Base-by-base conservation (phyloP, 2,888 invertebrate species). In the Shargacucullia verbasci region DNA sequence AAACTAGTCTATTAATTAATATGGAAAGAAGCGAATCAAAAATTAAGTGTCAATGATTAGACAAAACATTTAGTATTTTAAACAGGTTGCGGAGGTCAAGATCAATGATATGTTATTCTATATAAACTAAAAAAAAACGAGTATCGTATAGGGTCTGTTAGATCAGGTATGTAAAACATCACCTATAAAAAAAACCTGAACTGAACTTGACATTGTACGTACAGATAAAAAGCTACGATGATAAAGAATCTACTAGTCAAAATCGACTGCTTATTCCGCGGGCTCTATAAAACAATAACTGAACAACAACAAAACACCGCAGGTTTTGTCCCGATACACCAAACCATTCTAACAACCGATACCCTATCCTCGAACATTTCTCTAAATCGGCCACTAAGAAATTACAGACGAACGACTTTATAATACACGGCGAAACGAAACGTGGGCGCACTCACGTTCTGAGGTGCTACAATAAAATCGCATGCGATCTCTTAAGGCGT, bases 401-500 rank as follows among this genome's bases (percentile, higher is more conserved):
- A 57, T 35, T 45, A 43, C 62, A 40, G 48, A 64, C 64, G 56
- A 34, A 68, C 67, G 58, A 62, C 65, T 78, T 60, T 67, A 71
- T 75, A 78, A 68, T 48, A 55, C 65, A 41, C 46, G 44, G 14
- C 43, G 41, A 53, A 62, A 66, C 68, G 66, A 59, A 66, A 55
- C 80, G 87, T 87, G 85, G 87, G 87, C 80, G 86, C 78, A 71
- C 75, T 77, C 87, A 85, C 84, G 84, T 81, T 74, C 65, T 62
- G 10, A 69, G 63, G 76, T 69, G 80, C 82, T 80, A 81, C 83
- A 79, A 78, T 76, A 80, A 80, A 81, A 86, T 87, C 87, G 84
- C 82, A 70, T 53, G 74, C 78, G 78, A 82, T 81, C 81, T 83
- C 70, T 62, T 70, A 63, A 68, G 74, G 83, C 86, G 87, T 85